Evolutionary conservation across 1,140 invertebrate genomes (phyloP).

Genomic region (Thaumatotibia leucotreta): DNA sequence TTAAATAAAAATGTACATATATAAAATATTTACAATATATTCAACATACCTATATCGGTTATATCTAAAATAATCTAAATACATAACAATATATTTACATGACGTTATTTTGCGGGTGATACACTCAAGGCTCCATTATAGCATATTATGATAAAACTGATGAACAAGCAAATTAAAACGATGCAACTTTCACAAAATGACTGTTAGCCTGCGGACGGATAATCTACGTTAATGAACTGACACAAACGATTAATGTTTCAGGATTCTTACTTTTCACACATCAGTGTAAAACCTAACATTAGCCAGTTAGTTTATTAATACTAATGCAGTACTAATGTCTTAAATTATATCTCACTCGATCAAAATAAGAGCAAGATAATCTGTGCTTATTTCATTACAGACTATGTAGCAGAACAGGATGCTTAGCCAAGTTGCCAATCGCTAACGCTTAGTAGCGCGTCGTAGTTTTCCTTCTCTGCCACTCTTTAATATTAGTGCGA

Average conservation of each 20-base stretch:
- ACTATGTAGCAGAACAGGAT: no score
- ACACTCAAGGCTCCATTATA: constrained; percentile 49
- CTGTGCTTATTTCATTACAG: no score
- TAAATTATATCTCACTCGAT: neutral
- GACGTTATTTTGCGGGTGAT: constrained; percentile 33
- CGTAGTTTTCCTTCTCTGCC: no score
- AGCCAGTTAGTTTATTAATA: neutral
- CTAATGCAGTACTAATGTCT: neutral
- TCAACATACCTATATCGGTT: neutral
- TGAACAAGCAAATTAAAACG: neutral
- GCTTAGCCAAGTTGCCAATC: no score
- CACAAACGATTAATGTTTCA: no score
- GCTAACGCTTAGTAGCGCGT: no score
- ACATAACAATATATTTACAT: constrained; percentile 28
- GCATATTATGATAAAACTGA: constrained; percentile 15
- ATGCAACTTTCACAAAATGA: neutral
- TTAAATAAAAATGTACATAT: constrained; percentile 16
- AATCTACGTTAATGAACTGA: neutral
- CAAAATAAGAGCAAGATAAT: no score
- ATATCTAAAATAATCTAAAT: neutral
- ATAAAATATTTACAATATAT: constrained; percentile 26
- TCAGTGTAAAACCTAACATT: neutral
- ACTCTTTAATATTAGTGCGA: no score
- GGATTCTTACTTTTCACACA: no score
- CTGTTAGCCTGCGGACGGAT: neutral